These are phyloP conservation scores for Potamilus streckersoni DNA, from an alignment of 1,140 invertebrate genomes.

Conservation along the genomic window DNA sequence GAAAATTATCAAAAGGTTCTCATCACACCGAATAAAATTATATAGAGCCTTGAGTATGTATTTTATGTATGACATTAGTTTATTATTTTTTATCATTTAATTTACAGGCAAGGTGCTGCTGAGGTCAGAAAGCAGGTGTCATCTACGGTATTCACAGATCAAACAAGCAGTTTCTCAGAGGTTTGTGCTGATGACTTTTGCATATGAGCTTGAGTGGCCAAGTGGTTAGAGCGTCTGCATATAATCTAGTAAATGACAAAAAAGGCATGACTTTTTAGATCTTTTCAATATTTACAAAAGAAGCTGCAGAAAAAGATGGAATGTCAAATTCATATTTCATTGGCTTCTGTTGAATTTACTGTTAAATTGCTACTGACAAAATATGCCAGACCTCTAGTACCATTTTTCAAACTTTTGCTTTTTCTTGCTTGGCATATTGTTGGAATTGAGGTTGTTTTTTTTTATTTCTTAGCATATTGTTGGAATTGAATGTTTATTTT, in stretches of 20 bases:
- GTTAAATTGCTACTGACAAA: no score
- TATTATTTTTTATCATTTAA: slow-evolving; percentile 14
- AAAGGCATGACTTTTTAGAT: no score
- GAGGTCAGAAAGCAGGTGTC: slow-evolving; percentile 82
- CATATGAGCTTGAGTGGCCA: slow-evolving; percentile 63
- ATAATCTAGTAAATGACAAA: no score
- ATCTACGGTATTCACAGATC: slow-evolving; percentile 52
- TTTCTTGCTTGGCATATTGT: not conserved
- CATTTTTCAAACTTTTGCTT: no score
- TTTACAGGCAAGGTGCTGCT: slow-evolving; percentile 78
- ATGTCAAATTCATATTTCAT: no score
- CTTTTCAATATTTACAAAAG: no score
- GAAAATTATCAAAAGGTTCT: no score
- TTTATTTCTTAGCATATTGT: slow-evolving; percentile 16
- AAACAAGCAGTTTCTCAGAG: slow-evolving; percentile 58
- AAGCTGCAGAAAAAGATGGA: no score
- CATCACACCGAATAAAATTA: not conserved
- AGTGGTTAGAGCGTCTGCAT: not conserved
- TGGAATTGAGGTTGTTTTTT: not conserved
- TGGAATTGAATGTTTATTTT: not conserved
- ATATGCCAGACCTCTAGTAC: no score
- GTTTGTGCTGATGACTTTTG: slow-evolving; percentile 23
- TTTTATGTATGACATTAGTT: not conserved
- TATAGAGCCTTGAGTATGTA: not conserved
- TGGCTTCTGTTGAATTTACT: no score